These are phyloP conservation scores for Hoplias malabaricus DNA, from an alignment of 2,113 vertebrate species.

Conservation along the genomic window DNA sequence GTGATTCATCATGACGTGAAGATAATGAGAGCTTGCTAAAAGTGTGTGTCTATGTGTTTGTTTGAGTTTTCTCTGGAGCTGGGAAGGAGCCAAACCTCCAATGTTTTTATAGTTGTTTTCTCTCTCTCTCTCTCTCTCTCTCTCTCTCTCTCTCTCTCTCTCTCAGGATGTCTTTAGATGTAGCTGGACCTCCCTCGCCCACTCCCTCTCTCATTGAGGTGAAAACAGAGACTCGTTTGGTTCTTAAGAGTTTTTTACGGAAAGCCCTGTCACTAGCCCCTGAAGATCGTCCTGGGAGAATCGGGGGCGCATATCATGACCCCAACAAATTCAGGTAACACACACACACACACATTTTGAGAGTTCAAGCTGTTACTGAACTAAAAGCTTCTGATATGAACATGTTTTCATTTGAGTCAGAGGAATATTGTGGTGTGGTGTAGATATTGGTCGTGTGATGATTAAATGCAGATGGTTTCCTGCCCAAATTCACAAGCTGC, in stretches of 20 bases:
- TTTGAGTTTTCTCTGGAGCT: neutral
- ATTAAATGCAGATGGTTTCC: too few species aligned
- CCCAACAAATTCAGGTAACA: conserved; percentile 65
- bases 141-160: neutral
- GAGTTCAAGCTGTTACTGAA: too few species aligned
- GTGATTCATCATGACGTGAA: neutral
- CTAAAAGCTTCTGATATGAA: too few species aligned
- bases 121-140: neutral
- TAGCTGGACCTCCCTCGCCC: conserved; percentile 36
- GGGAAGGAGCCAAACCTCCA: neutral
- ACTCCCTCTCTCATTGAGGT: conserved; percentile 65
- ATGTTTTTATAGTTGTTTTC: neutral
- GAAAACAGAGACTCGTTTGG: conserved; percentile 67
- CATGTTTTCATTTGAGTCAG: too few species aligned
- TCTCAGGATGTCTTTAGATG: conserved; percentile 59
- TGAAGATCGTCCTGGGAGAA: conserved; percentile 60
- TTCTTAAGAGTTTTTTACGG: conserved; percentile 72
- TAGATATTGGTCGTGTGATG: too few species aligned
- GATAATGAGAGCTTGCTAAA: neutral
- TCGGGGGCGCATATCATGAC: conserved; percentile 70
- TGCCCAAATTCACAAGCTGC: too few species aligned
- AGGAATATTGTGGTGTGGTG: too few species aligned
- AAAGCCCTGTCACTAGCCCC: conserved; percentile 48
- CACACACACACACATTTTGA: neutral
- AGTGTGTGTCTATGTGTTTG: neutral